Base-by-base conservation (phyloP, 2,797 vertebrate genomes). In the Brotula barbata region DNA sequence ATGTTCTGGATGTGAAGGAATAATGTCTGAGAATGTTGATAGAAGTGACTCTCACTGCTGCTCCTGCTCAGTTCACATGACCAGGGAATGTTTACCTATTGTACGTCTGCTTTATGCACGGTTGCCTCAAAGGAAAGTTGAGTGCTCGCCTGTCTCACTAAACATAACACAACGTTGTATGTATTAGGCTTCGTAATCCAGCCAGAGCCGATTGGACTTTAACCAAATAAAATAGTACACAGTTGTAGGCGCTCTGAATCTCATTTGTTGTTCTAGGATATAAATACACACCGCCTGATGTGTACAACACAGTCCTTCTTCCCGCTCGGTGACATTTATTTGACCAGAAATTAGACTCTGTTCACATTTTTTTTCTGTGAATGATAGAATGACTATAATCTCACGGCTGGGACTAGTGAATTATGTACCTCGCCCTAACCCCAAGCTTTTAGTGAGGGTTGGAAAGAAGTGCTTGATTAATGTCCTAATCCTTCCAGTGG, bases 131-230 rank as follows among this genome's bases (percentile, higher is more conserved):
- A 75, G 86, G 85, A 89, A 87, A 89, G 75, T 90, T 79, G 77
- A 81, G 66, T 36, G 67, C 64, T 59, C 58, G 85, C 72, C 71
- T 78, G 78, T 74, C 68, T 84, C 73, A 65, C 80, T 71, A 85
- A 89, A 81, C 75, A 83, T 83, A 87, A 83, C 82, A 86, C 22
- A 58, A 77, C 84, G 64, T 67, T 85, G 75, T 87, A 75, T 87
- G 81, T 86, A 75, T 85, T 77, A 69, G 78, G 59, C 73, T 74
- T 83, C 56, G 73, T 83, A 69, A 86, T 77, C 73, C 75, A 61
- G 68, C 9, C 6, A 43, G 58, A 62, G 57, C 16, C 60, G 58
- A 40, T 68, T 80, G 85, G 85, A 81, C 19, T 51, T 42, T 13
- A 60, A 75, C 81, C 78, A 87, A 85, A 83, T 65, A 51, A 74